Evolutionary conservation across 2,113 vertebrate species (phyloP).

Genomic region (Clinocottus analis): DNA sequence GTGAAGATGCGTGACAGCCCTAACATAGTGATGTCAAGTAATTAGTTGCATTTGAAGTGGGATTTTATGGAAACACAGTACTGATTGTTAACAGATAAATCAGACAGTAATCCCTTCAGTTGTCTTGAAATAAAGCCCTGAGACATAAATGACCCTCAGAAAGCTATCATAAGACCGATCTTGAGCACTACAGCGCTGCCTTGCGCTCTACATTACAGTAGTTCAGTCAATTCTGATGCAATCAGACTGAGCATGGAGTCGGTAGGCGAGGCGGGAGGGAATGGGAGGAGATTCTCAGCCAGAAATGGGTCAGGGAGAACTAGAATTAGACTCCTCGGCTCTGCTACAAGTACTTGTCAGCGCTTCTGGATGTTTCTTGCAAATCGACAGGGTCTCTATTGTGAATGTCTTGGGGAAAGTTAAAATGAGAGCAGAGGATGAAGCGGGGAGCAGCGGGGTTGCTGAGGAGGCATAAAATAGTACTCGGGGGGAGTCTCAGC

Average conservation of each 20-base stretch:
- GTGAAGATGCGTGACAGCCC: too few species aligned
- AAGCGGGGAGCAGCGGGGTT: conserved; percentile 57
- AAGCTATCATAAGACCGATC: background rate
- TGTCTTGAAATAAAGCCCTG: too few species aligned
- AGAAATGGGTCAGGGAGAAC: conserved; percentile 73
- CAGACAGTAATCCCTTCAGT: too few species aligned
- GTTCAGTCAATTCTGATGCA: conserved; percentile 43
- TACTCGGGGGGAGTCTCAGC: conserved; percentile 63
- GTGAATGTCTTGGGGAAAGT: conserved; percentile 72
- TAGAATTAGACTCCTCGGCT: conserved; percentile 60
- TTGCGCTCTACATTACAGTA: background rate
- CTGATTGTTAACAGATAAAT: background rate
- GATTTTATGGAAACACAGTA: too few species aligned
- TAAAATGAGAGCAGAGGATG: conserved; percentile 68
- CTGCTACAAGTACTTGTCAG: conserved; percentile 58
- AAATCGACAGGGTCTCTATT: conserved; percentile 67
- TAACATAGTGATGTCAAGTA: too few species aligned
- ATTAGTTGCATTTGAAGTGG: too few species aligned
- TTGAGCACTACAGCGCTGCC: background rate
- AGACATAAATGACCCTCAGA: background rate
- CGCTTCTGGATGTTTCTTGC: conserved; percentile 58
- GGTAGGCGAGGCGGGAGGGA: conserved; percentile 6
- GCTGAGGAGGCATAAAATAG: conserved; percentile 78
- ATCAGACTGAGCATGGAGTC: conserved; percentile 30
- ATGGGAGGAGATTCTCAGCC: conserved; percentile 30